Evolutionary conservation across 2,113 vertebrate species (phyloP), one percentile per base, ranked within the genome.

Genomic region (Montifringilla adamsi): DNA sequence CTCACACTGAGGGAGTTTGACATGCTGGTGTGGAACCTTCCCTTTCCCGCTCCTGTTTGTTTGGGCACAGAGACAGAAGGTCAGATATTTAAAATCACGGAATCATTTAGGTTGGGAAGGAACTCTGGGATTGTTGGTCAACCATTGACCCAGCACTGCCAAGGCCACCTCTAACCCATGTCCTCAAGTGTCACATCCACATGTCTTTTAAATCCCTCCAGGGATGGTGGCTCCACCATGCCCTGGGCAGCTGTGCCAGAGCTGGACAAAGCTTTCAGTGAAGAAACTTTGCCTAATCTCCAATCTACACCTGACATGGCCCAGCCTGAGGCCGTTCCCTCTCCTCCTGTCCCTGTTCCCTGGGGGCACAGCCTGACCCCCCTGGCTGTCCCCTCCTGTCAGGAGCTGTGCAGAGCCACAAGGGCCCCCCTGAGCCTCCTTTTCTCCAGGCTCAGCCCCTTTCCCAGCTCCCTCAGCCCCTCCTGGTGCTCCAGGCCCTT

Each of bases 251-350:
- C 46, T 11, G 6, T 75, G 24, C 7, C 47, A 41, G 4, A 18
- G 41, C 26, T 58, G 41, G 53, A 47, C 46, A n/a, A 52, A 1
- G 5, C 41, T 89, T n/a, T 31, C 78, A 47, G 12, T 23, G 41
- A 20, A 41, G 70, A 11, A 23, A 27, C 5, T 11, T 60, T 23
- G 2, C n/a, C 30, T 27, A 1, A 23, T 62, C 7, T 76, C 30
- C 62, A 41, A 3, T 9, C 17, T 35, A 27, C 62, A 23, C 55
- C 10, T 66, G 0, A 0, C 5, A 1, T 58, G 31, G 12, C 10
- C 0, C 55, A 62, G 0, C 10, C 0, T 22, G 47, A 15, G 79
- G 15, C 26, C 0, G 0, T 76, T 69, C 6, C 47, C 30, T 53
- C 70, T 22, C 5, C 3, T 75, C 47, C 70, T 68, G 41, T 47